phyloP scores from a whole-genome alignment of 2,113 vertebrate genomes.

The Lamprotornis superbus region DNA sequence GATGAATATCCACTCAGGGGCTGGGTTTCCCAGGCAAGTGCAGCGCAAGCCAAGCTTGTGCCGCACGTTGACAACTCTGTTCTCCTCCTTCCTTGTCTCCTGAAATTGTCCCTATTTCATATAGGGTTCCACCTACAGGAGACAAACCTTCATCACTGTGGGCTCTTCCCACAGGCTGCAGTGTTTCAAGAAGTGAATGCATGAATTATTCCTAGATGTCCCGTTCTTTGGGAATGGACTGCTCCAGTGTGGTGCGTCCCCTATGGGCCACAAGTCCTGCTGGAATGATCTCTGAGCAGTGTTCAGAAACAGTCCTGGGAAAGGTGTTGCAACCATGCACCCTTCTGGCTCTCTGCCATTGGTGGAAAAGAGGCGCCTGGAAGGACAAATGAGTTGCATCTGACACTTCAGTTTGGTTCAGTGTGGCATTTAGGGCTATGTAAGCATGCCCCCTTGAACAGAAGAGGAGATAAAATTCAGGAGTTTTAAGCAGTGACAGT shows the following conservation, averaged over 20 bases:
- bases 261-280: neutral
- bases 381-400: neutral
- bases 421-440: neutral
- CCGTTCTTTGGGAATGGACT: neutral
- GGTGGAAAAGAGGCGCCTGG: neutral
- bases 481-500: neutral
- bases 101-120: neutral
- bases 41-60: too few species aligned
- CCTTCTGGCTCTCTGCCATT: neutral
- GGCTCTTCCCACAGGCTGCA: neutral
- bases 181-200: neutral
- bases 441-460: neutral
- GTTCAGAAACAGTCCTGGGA: neutral
- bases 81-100: neutral
- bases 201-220: neutral
- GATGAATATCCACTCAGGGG: too few species aligned
- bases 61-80: neutral
- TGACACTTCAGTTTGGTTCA: neutral
- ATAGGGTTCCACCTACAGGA: rapidly evolving
- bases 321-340: rapidly evolving
- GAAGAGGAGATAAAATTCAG: neutral
- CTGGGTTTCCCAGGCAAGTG: too few species aligned
- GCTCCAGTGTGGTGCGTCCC: rapidly evolving
- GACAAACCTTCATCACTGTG: rapidly evolving
- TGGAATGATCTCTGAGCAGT: neutral